Conservation (phyloP, 1,140 invertebrate species). For the Paraescarpia echinospica region DNA sequence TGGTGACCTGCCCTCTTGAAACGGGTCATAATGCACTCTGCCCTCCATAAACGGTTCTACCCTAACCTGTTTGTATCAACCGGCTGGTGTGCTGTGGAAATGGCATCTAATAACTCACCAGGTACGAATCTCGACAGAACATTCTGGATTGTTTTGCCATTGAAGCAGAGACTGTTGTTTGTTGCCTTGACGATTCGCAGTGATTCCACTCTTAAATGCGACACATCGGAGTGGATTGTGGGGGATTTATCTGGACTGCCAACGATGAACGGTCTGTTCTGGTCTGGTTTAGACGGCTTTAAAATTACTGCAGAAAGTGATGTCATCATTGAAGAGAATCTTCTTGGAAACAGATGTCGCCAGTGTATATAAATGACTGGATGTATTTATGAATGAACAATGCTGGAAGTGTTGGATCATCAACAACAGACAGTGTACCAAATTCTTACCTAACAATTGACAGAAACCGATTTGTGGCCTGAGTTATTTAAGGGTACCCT, state of each 20-base stretch:
- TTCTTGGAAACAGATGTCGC: neutral
- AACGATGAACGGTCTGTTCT: neutral
- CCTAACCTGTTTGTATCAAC: neutral
- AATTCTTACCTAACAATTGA: neutral
- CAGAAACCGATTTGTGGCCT: neutral
- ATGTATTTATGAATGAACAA: neutral
- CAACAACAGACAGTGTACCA: neutral
- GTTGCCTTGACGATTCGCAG: neutral
- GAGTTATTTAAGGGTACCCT: neutral
- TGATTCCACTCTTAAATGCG: neutral
- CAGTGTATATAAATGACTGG: neutral
- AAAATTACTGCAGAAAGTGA: neutral
- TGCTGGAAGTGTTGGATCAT: neutral
- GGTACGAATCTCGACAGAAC: neutral
- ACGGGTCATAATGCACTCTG: neutral
- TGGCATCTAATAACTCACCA: neutral
- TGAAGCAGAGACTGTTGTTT: neutral
- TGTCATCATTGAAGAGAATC: neutral
- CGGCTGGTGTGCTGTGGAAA: neutral
- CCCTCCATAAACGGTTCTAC: neutral
- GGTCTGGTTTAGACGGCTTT: neutral
- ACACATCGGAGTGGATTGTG: neutral
- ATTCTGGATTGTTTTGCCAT: constrained; percentile 1
- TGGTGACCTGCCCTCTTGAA: neutral
- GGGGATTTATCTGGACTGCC: neutral